Conservation (phyloP, 1,140 invertebrate species). For the Diprion similis region DNA sequence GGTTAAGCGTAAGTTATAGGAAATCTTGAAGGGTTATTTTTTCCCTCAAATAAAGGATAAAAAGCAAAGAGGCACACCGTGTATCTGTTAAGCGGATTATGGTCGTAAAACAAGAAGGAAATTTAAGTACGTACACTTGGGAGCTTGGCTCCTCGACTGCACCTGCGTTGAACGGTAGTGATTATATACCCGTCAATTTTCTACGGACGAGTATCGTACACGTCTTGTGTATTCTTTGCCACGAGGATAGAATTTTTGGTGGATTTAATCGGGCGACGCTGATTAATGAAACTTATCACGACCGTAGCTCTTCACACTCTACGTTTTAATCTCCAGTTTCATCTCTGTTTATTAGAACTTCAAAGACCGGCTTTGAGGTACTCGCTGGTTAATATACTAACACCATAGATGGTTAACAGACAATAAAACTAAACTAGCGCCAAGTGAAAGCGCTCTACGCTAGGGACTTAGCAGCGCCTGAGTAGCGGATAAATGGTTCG, state of each 20-base stretch:
- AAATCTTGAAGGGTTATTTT: conserved; percentile 3
- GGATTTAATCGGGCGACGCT: not conserved
- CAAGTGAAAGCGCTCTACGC: not conserved
- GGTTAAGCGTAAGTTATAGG: conserved; percentile 3
- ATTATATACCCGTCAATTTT: not conserved
- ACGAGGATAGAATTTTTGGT: not conserved
- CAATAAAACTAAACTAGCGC: not conserved
- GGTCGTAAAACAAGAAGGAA: conserved; percentile 1
- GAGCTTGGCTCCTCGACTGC: not conserved
- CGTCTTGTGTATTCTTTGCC: not conserved
- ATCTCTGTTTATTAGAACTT: no score
- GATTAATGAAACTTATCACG: not conserved
- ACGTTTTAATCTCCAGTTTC: no score
- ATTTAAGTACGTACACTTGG: not conserved
- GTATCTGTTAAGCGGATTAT: conserved; percentile 13
- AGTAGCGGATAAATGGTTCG: not conserved
- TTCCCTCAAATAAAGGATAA: not conserved
- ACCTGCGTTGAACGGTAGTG: not conserved
- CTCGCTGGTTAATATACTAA: not conserved
- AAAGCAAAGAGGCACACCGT: conserved; percentile 19
- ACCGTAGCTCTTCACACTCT: not conserved
- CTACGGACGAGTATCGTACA: not conserved
- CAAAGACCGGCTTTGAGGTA: no score
- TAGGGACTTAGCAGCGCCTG: not conserved
- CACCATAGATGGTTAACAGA: not conserved